Percentiles rank a stretch among this genome's conserved stretches.
These are phyloP conservation scores for Crotalus viridis DNA, from an alignment of 2,113 vertebrate genomes.

Conservation along the genomic window DNA sequence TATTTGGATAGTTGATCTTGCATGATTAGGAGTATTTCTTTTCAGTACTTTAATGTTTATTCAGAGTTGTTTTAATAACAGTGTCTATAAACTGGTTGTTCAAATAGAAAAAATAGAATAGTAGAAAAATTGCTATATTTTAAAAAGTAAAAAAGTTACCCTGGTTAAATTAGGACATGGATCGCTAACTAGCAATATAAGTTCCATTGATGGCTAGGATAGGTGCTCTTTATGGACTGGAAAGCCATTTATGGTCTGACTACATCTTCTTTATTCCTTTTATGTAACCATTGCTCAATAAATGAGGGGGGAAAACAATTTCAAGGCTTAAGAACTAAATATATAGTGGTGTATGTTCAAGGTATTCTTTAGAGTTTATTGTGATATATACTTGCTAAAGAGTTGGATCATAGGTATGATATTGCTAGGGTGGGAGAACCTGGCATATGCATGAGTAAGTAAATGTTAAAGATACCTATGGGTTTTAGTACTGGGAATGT, in stretches of 20 bases:
- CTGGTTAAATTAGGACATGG: background rate
- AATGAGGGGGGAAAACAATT: background rate
- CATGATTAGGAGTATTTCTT: background rate
- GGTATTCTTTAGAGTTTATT: background rate
- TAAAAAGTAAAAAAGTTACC: background rate
- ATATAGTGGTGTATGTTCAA: background rate
- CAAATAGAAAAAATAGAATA: background rate
- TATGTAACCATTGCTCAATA: background rate
- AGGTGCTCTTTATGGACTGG: background rate
- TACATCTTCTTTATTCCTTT: background rate
- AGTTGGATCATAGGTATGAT: background rate
- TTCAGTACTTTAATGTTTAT: background rate
- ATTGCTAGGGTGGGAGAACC: background rate
- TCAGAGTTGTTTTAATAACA: background rate
- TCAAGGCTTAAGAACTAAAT: background rate
- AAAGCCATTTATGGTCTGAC: background rate
- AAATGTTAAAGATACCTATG: background rate
- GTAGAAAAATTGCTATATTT: background rate
- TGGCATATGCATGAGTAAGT: background rate
- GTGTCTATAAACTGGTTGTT: background rate
- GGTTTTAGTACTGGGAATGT: background rate
- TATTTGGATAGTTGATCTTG: background rate
- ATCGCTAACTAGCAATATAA: background rate
- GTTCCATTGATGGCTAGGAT: background rate
- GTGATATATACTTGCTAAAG: background rate